phyloP scores from a whole-genome alignment of 1,140 invertebrate species.

The Mercenaria mercenaria region DNA sequence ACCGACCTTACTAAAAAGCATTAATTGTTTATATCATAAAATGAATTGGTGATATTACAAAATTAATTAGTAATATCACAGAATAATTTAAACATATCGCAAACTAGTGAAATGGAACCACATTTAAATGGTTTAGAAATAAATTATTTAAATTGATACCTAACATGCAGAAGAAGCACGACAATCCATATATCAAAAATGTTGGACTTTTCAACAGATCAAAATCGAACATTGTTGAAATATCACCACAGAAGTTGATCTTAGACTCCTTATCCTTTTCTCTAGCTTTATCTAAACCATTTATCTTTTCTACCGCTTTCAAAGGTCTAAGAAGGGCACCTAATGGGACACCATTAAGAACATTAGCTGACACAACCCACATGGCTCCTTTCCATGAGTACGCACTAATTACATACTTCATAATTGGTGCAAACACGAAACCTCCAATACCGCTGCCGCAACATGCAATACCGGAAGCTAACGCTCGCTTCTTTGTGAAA shows the following conservation, averaged over 20 bases:
- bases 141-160: too few relatives aligned
- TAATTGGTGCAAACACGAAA: conserved; percentile 91
- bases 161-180: conserved; percentile 89
- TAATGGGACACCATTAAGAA: conserved; percentile 92
- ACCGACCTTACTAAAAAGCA: too few relatives aligned
- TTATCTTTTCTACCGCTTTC: conserved; percentile 80
- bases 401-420: conserved; percentile 88
- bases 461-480: conserved; percentile 99
- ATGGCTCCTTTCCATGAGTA: conserved; percentile 91
- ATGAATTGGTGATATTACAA: too few relatives aligned
- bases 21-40: too few relatives aligned
- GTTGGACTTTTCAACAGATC: conserved; percentile 94
- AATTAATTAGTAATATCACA: too few relatives aligned
- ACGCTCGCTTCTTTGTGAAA: conserved; percentile 97
- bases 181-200: conserved; percentile 94
- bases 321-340: conserved; percentile 94
- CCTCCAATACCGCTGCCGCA: conserved; percentile 96
- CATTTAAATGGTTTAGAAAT: too few relatives aligned
- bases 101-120: too few relatives aligned
- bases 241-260: conserved; percentile 50
- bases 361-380: conserved; percentile 92
- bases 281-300: not conserved
- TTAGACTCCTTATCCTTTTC: conserved; percentile 64
- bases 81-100: too few relatives aligned
- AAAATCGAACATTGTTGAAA: conserved; percentile 77